Percentiles rank a stretch among this genome's conserved stretches.
These are phyloP conservation scores for Setipinna tenuifilis DNA, from an alignment of 2,797 vertebrate genomes.

Conservation along the genomic window DNA sequence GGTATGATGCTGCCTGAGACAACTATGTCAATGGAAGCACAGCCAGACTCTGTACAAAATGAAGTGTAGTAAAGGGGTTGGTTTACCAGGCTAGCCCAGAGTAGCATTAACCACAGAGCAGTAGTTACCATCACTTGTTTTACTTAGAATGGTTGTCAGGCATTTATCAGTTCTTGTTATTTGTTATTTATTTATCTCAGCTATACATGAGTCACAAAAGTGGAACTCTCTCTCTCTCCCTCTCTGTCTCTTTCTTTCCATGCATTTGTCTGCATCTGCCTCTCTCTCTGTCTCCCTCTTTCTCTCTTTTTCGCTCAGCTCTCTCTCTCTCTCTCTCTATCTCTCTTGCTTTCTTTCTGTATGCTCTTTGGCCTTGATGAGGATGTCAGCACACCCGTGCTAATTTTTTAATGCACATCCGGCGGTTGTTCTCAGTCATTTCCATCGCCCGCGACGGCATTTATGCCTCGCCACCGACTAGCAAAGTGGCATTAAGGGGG, in stretches of 20 bases:
- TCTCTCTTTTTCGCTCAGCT: background rate
- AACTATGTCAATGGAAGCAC: too few species aligned
- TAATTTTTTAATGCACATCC: slow-evolving; percentile 74
- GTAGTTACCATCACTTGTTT: too few species aligned
- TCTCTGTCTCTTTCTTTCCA: too few species aligned
- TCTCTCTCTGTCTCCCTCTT: too few species aligned
- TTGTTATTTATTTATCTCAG: background rate
- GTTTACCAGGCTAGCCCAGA: too few species aligned
- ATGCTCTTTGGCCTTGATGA: slow-evolving; percentile 50
- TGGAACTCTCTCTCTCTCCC: too few species aligned
- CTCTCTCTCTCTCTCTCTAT: background rate
- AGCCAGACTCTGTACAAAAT: too few species aligned
- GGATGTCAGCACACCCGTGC: slow-evolving; percentile 62
- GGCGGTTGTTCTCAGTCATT: background rate
- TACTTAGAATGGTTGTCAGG: background rate
- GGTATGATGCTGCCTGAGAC: too few species aligned
- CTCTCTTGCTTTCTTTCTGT: slow-evolving; percentile 43
- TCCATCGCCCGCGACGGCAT: background rate
- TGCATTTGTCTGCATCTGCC: too few species aligned
- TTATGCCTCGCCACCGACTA: background rate
- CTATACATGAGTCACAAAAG: background rate
- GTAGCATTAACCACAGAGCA: background rate
- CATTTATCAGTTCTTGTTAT: background rate
- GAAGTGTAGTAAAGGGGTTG: too few species aligned
- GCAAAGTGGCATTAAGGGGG: background rate